Percentiles rank a stretch among this genome's conserved stretches.
Evolutionary conservation across 2,888 invertebrate genomes (phyloP).

Genomic region (Chromoteleia sp.): DNA sequence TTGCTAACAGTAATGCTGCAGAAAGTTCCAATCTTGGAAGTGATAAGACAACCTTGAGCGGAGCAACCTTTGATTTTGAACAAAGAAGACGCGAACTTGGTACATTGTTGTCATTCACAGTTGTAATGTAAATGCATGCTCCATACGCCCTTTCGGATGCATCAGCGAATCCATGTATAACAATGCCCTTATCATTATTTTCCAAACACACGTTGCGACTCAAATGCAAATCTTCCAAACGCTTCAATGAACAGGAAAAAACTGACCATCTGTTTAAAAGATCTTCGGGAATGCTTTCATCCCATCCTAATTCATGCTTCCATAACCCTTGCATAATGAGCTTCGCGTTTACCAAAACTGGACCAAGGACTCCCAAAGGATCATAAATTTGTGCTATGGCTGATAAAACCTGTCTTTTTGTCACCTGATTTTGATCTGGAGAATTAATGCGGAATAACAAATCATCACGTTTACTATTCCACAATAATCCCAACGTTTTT

Average conservation of each 20-base stretch:
- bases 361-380: conserved; percentile 58
- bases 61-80: conserved; percentile 25
- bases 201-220: conserved; percentile 21
- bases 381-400: conserved; percentile 66
- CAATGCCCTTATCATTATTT: neutral
- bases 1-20: conserved; percentile 2
- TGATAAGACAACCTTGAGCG: neutral
- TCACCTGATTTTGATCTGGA: neutral
- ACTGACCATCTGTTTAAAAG: conserved; percentile 13
- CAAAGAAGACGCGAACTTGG: neutral
- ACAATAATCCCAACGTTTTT: conserved; percentile 61
- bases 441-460: conserved; percentile 39
- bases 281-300: conserved; percentile 21
- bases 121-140: conserved; percentile 58
- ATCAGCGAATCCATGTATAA: conserved; percentile 66
- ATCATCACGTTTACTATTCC: conserved; percentile 57
- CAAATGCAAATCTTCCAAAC: neutral
- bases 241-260: neutral
- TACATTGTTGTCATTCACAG: neutral
- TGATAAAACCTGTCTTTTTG: conserved; percentile 55
- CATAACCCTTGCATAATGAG: conserved; percentile 61
- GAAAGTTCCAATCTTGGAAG: conserved; percentile 19
- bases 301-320: conserved; percentile 37
- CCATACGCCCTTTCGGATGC: conserved; percentile 1
- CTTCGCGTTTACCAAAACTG: conserved; percentile 60